Conservation (phyloP, 2,113 vertebrate genomes). For the Neogobius melanostomus region DNA sequence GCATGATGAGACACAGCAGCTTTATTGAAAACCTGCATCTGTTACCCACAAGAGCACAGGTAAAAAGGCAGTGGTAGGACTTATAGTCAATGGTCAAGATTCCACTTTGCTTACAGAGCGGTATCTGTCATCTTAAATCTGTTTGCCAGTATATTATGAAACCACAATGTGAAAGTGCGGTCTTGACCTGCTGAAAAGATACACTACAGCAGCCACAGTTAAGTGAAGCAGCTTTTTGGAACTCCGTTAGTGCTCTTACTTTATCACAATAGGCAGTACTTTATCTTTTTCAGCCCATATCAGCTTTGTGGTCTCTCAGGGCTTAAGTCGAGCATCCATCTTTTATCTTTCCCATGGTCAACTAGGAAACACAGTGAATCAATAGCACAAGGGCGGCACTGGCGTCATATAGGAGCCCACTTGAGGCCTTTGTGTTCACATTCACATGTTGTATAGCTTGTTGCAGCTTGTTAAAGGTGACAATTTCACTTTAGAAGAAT, state of each 20-base stretch:
- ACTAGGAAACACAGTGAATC: conserved; percentile 63
- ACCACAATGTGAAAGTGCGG: conserved; percentile 3
- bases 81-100: not conserved
- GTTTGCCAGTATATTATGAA: not conserved
- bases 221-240: conserved; percentile 20
- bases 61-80: conserved; percentile 1
- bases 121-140: not conserved
- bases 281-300: conserved; percentile 55
- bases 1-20: conserved; percentile 1
- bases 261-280: conserved; percentile 46
- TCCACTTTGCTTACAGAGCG: not conserved
- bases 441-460: conserved; percentile 1
- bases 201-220: not conserved
- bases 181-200: not conserved
- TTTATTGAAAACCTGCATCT: conserved; percentile 1
- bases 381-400: conserved; percentile 16
- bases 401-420: conserved; percentile 7
- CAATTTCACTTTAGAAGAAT: not conserved
- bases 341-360: conserved; percentile 49
- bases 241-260: conserved; percentile 14
- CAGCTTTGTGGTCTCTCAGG: conserved; percentile 59
- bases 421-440: conserved; percentile 18
- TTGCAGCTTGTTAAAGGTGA: not conserved
- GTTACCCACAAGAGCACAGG: not conserved
- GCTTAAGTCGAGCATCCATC: conserved; percentile 38